phyloP scores from a whole-genome alignment of 2,113 vertebrate genomes.

The Burhinus oedicnemus region DNA sequence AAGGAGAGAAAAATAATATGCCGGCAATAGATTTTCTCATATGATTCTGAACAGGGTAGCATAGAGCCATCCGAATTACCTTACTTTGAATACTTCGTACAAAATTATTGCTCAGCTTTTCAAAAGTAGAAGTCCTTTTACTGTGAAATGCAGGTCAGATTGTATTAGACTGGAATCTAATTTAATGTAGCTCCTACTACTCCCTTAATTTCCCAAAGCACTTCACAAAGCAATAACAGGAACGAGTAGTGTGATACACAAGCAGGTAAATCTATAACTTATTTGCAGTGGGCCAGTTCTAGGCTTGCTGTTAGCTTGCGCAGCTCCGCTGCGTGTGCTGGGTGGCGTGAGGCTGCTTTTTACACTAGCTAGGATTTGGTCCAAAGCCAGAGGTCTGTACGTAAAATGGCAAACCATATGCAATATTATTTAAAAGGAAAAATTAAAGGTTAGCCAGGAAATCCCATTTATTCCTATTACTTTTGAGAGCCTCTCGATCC shows the following conservation, averaged over 20 bases:
- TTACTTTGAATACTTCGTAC: background rate
- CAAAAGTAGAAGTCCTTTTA: background rate
- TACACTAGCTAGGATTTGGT: background rate
- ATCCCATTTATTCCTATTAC: background rate
- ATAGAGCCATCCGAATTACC: background rate
- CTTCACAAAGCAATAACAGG: conserved; percentile 11
- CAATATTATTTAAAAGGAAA: background rate
- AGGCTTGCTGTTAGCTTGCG: background rate
- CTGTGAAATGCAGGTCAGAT: background rate
- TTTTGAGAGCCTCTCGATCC: background rate
- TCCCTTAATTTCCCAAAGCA: conserved; percentile 17
- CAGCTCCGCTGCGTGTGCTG: background rate
- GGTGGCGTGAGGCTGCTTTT: background rate
- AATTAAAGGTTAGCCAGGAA: background rate
- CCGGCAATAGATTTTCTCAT: background rate
- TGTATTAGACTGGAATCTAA: conserved; percentile 1
- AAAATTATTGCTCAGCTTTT: background rate
- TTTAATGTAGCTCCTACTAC: background rate
- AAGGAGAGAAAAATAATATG: background rate
- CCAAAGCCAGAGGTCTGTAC: background rate
- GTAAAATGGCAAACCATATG: background rate
- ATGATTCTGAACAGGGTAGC: background rate
- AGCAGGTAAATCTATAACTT: background rate
- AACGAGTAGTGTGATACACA: background rate
- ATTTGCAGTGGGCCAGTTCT: background rate